Evolutionary conservation across 23 tunicate species (phyloP).

Genomic region (Phallusia fumigata): DNA sequence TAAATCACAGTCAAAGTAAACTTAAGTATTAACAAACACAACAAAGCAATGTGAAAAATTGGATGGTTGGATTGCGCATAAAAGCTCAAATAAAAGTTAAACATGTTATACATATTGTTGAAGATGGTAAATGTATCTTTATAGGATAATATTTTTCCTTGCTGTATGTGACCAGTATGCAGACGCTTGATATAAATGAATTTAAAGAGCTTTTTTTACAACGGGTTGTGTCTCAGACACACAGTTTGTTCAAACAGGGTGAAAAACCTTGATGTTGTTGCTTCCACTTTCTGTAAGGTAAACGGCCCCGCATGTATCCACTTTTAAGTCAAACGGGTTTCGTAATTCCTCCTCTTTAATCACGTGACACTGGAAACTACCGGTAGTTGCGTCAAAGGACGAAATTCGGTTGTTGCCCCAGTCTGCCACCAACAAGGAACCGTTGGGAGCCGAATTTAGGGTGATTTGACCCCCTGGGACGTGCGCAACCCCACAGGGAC

Average conservation of each 20-base stretch:
- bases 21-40: no score
- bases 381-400: conserved; percentile 47
- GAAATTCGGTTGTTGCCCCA: conserved; percentile 65
- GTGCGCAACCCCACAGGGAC: conserved; percentile 56
- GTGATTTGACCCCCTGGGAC: conserved; percentile 26
- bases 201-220: no score
- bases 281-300: conserved; percentile 57
- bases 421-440: conserved; percentile 45
- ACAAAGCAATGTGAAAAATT: no score
- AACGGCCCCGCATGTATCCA: conserved; percentile 25
- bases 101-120: no score
- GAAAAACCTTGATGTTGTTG: conserved; percentile 41
- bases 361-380: conserved; percentile 48
- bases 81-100: no score
- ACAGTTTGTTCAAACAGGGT: neutral
- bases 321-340: conserved; percentile 40
- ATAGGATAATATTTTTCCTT: no score
- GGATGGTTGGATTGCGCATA: no score
- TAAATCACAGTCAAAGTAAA: no score
- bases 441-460: conserved; percentile 15
- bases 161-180: no score
- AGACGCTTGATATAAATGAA: no score
- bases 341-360: conserved; percentile 12
- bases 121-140: no score
- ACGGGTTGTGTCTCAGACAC: no score